phyloP scores from a whole-genome alignment of 1,140 invertebrate species.

The Drosophila chauvacae region DNA sequence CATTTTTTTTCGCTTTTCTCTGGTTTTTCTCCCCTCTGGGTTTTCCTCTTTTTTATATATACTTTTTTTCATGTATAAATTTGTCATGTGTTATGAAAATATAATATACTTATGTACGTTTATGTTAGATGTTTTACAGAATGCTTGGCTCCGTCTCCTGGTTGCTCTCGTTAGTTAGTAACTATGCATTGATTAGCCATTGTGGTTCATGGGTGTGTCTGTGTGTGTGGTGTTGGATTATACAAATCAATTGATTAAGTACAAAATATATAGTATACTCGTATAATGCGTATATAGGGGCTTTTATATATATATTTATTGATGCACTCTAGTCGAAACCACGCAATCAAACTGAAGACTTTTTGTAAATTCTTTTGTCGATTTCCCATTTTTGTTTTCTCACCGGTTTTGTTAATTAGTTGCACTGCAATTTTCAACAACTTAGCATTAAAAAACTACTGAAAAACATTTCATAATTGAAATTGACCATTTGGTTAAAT shows the following conservation, averaged over 20 bases:
- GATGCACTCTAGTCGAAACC: constrained; percentile 72
- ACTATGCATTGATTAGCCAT: constrained; percentile 76
- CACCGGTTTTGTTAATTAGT: constrained; percentile 36
- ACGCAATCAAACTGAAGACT: constrained; percentile 78
- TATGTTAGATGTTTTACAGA: constrained; percentile 75
- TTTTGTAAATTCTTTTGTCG: constrained; percentile 62
- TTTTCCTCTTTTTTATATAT: constrained; percentile 23
- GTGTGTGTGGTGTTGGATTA: constrained; percentile 49
- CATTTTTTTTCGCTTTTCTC: constrained; percentile 27
- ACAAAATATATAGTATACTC: constrained; percentile 68
- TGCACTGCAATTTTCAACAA: constrained; percentile 67
- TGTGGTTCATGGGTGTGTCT: constrained; percentile 38
- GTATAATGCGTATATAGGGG: constrained; percentile 51
- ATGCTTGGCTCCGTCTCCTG: constrained; percentile 66
- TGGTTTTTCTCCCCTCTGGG: constrained; percentile 31
- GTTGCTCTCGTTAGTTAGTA: constrained; percentile 63
- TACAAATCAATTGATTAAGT: constrained; percentile 71
- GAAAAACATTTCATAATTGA: constrained; percentile 65
- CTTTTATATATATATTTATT: constrained; percentile 45
- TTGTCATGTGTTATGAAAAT: constrained; percentile 83
- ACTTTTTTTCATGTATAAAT: constrained; percentile 74
- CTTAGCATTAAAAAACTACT: constrained; percentile 68
- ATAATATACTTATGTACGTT: constrained; percentile 83
- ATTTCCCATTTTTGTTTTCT: constrained; percentile 35
- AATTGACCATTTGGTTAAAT: constrained; percentile 74